Conservation (phyloP, 2,888 invertebrate genomes). For the Noctuana brunneofusca region DNA sequence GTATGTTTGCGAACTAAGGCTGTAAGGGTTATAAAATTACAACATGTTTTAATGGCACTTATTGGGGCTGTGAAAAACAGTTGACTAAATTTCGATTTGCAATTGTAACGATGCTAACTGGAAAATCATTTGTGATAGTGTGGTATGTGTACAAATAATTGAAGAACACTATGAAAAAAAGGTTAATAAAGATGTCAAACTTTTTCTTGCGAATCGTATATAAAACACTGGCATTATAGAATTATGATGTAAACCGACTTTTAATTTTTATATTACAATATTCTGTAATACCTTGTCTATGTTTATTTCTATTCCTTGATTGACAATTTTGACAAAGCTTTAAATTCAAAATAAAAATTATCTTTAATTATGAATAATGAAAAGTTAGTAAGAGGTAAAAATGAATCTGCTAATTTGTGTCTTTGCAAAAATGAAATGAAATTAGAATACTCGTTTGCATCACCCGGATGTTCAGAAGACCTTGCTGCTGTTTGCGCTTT, state of each 20-base stretch:
- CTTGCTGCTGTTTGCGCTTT: conserved; percentile 60
- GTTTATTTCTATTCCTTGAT: background rate
- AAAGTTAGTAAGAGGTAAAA: background rate
- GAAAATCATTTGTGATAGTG: no score
- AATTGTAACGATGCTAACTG: no score
- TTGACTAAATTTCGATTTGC: no score
- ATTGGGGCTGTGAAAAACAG: no score
- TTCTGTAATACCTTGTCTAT: background rate
- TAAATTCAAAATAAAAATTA: background rate
- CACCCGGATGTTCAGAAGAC: conserved; percentile 58
- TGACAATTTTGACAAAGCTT: background rate
- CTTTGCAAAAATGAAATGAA: conserved; percentile 32
- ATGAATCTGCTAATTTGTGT: conserved; percentile 14
- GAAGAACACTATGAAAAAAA: no score
- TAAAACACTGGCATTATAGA: no score
- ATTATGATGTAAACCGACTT: no score
- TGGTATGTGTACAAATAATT: no score
- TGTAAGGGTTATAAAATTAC: no score
- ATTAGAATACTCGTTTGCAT: conserved; percentile 42
- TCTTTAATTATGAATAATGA: conserved; percentile 4
- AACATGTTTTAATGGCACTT: no score
- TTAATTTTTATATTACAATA: background rate
- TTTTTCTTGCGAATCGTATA: no score
- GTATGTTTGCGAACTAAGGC: background rate
- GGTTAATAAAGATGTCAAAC: no score